Evolutionary conservation across 2,888 invertebrate genomes (phyloP).

Genomic region (Eupithecia exiguata): DNA sequence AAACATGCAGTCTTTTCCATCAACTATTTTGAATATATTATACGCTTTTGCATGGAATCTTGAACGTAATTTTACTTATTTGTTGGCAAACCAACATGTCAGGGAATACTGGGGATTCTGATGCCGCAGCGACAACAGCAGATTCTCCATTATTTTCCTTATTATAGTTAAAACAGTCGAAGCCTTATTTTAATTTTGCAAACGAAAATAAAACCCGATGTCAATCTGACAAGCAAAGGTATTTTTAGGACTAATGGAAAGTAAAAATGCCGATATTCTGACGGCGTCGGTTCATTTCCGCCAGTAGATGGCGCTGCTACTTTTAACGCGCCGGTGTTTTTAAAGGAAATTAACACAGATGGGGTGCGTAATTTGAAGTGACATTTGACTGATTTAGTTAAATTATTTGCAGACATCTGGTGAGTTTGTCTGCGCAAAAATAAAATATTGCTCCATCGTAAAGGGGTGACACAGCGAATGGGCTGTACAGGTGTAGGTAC

Average conservation of each 20-base stretch:
- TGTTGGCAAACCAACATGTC: no score
- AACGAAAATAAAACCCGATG: neutral
- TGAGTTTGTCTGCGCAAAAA: neutral
- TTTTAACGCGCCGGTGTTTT: neutral
- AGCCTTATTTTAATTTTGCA: neutral
- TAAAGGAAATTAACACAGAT: constrained; percentile 4
- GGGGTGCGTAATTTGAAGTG: neutral
- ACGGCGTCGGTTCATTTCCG: constrained; percentile 2
- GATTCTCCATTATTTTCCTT: neutral
- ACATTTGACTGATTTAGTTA: neutral
- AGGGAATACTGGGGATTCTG: neutral
- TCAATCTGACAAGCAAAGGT: neutral
- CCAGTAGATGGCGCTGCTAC: neutral
- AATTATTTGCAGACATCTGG: neutral
- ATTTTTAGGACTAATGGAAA: neutral
- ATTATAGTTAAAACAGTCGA: neutral
- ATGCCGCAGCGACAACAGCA: neutral
- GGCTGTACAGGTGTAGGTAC: no score
- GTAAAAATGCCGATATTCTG: neutral
- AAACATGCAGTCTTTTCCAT: neutral
- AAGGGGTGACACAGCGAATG: no score
- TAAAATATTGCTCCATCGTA: neutral
- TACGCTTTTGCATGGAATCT: no score
- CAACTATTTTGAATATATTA: no score
- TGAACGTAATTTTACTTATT: no score